Base-by-base conservation (phyloP, 2,888 invertebrate species). In the Parelbella ahira region DNA sequence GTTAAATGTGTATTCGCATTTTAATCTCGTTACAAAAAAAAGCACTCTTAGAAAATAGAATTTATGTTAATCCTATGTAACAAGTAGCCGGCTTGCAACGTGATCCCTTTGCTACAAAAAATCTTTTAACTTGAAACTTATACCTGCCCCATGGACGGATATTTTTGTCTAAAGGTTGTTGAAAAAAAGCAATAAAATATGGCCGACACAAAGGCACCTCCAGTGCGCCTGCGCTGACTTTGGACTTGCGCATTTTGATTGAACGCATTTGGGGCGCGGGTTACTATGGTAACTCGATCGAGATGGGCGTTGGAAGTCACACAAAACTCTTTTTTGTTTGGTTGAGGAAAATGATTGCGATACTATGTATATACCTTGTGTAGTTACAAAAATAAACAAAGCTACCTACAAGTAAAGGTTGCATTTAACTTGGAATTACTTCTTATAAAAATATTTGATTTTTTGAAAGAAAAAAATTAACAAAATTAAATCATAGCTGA, bases 81-180 rank as follows among this genome's bases (percentile, higher is more conserved):
- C 36, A 49, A 47, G 44, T 48, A 52, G 54, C 39, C 15, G 27
- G 21, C 20, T 15, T 33, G 34, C 18, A 21, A 42, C 33, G 33
- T 7, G 42, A 42, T 47, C 56, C 54, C 60, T 68, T 71, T 61
- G 62, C 64, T 58, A 59, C 61, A 66, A 55, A 60, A 63, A 68
- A 67, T 63, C 58, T 59, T 56, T 66, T 65, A 57, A 63, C 62
- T 50, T 61, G 65, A 74, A 74, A 71, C 76, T 75, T 83, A 74
- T 86, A 84, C 84, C 84, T 86, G 84, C n/a, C n/a, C n/a, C n/a
- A 79, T 83, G 84, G 80, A 79, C 67, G 65, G 69, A 64, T 76
- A 78, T 76, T 80, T 77, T 72, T 54, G 73, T 77, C 64, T 66
- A 66, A 68, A 68, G 64, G 65, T 62, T 68, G 66, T 51, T 56